A percentile compares a stretch with the other conserved stretches of the same genome.
These are phyloP conservation scores for Arion vulgaris DNA, from an alignment of 1,140 invertebrate genomes.

Conservation along the genomic window DNA sequence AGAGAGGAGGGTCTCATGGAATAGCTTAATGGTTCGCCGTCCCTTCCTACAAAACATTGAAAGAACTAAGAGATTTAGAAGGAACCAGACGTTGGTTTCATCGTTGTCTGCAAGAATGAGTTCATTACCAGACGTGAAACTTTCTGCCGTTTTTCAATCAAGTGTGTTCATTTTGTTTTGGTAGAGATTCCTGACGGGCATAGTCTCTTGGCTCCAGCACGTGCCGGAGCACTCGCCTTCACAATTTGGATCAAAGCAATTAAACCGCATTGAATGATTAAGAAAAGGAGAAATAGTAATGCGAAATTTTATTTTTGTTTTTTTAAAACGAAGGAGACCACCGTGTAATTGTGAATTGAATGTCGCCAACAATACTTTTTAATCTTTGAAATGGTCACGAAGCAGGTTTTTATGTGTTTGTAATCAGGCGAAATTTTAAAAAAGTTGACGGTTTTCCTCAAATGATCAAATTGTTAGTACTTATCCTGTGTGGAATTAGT, in stretches of 20 bases:
- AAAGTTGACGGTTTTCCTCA: no score
- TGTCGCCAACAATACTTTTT: no score
- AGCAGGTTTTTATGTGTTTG: no score
- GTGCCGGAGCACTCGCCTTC: neutral
- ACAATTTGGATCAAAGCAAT: slow-evolving; percentile 6
- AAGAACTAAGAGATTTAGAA: neutral
- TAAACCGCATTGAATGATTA: slow-evolving; percentile 19
- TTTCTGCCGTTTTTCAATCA: neutral
- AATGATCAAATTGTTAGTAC: no score
- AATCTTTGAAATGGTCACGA: no score
- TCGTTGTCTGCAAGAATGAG: neutral
- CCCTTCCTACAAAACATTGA: neutral
- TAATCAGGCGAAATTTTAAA: no score
- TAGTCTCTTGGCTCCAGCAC: neutral
- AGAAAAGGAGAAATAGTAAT: neutral
- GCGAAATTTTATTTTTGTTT: no score
- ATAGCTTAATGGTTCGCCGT: neutral
- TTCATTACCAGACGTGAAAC: slow-evolving; percentile 4
- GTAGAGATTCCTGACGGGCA: neutral
- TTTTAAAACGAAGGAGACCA: no score
- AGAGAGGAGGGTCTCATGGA: neutral
- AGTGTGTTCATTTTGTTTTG: slow-evolving; percentile 9
- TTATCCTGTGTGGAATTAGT: no score
- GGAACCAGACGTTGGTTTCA: neutral
- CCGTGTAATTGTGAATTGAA: no score